Evolutionary conservation across 2,113 vertebrate genomes (phyloP).

Genomic region (Spheniscus mendiculus): DNA sequence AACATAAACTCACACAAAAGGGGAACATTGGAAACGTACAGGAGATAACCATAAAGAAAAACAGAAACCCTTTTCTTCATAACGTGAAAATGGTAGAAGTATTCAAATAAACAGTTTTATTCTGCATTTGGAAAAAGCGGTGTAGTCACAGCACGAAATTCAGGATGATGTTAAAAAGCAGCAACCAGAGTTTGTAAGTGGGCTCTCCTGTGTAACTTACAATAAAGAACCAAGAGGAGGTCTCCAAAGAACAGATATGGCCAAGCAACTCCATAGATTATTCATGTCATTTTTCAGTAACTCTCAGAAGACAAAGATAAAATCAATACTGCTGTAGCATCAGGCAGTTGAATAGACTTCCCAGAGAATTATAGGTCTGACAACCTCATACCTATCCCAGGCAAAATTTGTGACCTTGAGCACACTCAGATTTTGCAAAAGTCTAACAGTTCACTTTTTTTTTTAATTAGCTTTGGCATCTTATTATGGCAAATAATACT

Average conservation of each 20-base stretch:
- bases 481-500: neutral
- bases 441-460: neutral
- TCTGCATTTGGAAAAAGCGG: neutral
- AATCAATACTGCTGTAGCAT: neutral
- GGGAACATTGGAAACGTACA: neutral
- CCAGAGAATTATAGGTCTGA: neutral
- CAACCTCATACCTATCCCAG: neutral
- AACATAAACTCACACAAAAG: neutral
- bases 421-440: neutral
- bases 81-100: neutral
- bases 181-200: neutral
- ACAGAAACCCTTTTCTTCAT: neutral
- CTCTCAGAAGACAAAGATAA: neutral
- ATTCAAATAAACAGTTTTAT: neutral
- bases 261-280: neutral
- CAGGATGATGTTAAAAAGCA: neutral
- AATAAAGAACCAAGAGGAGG: neutral
- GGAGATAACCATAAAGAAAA: neutral
- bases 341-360: neutral
- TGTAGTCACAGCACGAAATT: neutral
- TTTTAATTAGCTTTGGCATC: neutral
- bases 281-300: neutral
- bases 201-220: neutral
- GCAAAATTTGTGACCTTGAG: neutral
- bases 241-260: neutral